Evolutionary conservation across 2,888 invertebrate genomes (phyloP), one percentile per base, ranked within the genome.

Genomic region (Athalia circularis): DNA sequence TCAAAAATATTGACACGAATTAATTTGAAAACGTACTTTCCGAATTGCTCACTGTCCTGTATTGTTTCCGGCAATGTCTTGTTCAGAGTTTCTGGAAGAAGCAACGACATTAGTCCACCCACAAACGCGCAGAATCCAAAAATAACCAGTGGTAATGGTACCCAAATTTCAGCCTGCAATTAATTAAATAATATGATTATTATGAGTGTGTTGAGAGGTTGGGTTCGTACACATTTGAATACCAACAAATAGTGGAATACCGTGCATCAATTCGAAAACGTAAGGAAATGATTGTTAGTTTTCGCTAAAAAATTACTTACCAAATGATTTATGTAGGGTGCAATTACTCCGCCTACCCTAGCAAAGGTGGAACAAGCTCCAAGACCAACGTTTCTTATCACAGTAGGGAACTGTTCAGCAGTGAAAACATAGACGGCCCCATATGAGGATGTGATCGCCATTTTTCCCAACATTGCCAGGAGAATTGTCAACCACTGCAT

Each of bases 331-430:
- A 93, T 91, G 81, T 93, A 92, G 8, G 94, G 93, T 4, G 94
- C 93, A 45, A 93, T 88, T 62, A 94, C 93, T 57, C 94, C 93
- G 11, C 94, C 94, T 65, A 94, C 88, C 80, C 94, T 89, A 7
- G 94, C 94, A 82, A 92, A 92, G 79, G 93, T 93, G 3, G 94
- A 94, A 72, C 93, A 92, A 7, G 93, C 93, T 8, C 94, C 94
- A 62, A 94, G 89, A 48, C 93, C 94, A 59, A 93, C 93, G 84
- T 94, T 94, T 81, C 94, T 89, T 62, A 95, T 94, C 13, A 94
- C 94, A 6, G 95, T 95, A 13, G 95, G 95, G 85, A 95, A 95
- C 87, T 95, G 94, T 89, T 95, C 95, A 1, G 94, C 94, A 0
- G 95, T 94, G 86, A 95, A 94, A 68, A 95, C 93, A 84, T 95